phyloP scores from a whole-genome alignment of 2,113 vertebrate genomes.

The Osmerus eperlanus region DNA sequence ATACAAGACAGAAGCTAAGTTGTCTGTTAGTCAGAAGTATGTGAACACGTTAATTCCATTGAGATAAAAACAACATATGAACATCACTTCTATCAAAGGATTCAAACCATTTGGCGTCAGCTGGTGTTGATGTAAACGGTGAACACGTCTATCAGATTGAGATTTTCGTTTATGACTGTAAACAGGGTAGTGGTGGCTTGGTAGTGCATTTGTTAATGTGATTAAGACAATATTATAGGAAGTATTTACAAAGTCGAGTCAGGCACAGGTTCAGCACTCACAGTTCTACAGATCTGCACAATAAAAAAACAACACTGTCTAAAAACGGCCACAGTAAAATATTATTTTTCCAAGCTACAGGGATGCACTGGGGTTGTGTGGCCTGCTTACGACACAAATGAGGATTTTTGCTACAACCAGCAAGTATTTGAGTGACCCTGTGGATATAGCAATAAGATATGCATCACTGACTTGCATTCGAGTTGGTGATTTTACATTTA shows the following conservation, averaged over 20 bases:
- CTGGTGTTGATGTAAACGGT: slow-evolving; percentile 69
- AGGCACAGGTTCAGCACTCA: slow-evolving; percentile 71
- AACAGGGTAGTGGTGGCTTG: slow-evolving; percentile 52
- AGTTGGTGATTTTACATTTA: slow-evolving; percentile 45
- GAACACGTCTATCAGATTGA: slow-evolving; percentile 40
- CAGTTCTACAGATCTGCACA: slow-evolving; percentile 59
- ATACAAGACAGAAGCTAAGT: slow-evolving; percentile 51
- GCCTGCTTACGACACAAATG: slow-evolving; percentile 32
- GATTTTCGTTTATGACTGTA: slow-evolving; percentile 55
- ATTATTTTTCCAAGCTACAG: slow-evolving; percentile 53
- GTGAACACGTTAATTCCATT: slow-evolving; percentile 26
- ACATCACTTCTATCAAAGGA: slow-evolving; percentile 54
- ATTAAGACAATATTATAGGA: slow-evolving; percentile 57
- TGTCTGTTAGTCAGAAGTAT: slow-evolving; percentile 31
- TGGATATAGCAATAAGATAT: slow-evolving; percentile 22
- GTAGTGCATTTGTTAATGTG: slow-evolving; percentile 54
- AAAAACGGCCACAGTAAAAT: slow-evolving; percentile 55
- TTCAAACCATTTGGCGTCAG: slow-evolving; percentile 62
- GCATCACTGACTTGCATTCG: slow-evolving; percentile 16
- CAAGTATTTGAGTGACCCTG: slow-evolving; percentile 8
- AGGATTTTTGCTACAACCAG: slow-evolving; percentile 13
- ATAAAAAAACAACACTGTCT: slow-evolving; percentile 61
- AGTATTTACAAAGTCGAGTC: slow-evolving; percentile 45
- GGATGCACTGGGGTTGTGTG: slow-evolving; percentile 58
- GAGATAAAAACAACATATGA: slow-evolving; percentile 33